phyloP scores from a whole-genome alignment of 2,888 invertebrate genomes.

The Sialis lutaria region DNA sequence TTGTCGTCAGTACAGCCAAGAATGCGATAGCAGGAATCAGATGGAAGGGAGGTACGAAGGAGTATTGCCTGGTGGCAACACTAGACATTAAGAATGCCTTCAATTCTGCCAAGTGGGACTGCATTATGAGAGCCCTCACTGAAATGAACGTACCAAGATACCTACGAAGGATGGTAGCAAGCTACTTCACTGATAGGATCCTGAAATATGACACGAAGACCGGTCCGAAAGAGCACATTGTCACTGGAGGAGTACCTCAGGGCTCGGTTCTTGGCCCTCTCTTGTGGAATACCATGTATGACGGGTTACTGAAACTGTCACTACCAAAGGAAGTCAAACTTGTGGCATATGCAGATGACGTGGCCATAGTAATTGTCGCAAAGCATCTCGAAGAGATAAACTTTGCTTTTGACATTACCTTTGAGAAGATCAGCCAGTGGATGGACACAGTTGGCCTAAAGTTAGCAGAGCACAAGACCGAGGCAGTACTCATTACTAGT shows the following conservation, averaged over 20 bases:
- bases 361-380: neutral
- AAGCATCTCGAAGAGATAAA: neutral
- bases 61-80: too few relatives aligned
- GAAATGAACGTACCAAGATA: too few relatives aligned
- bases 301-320: neutral
- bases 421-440: neutral
- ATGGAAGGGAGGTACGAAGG: too few relatives aligned
- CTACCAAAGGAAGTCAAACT: neutral
- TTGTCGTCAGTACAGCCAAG: too few relatives aligned
- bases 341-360: neutral
- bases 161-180: too few relatives aligned
- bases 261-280: neutral
- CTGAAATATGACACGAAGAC: too few relatives aligned
- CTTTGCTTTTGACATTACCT: neutral
- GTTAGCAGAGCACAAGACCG: conserved; percentile 10
- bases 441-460: conserved; percentile 6
- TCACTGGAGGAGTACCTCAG: neutral
- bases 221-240: too few relatives aligned
- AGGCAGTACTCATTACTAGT: conserved; percentile 9
- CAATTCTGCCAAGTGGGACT: too few relatives aligned
- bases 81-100: too few relatives aligned
- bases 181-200: too few relatives aligned
- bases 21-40: too few relatives aligned
- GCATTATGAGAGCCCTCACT: too few relatives aligned
- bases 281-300: neutral